These are phyloP conservation scores for Proterorhinus semilunaris DNA, from an alignment of 2,113 vertebrate species.

Conservation along the genomic window DNA sequence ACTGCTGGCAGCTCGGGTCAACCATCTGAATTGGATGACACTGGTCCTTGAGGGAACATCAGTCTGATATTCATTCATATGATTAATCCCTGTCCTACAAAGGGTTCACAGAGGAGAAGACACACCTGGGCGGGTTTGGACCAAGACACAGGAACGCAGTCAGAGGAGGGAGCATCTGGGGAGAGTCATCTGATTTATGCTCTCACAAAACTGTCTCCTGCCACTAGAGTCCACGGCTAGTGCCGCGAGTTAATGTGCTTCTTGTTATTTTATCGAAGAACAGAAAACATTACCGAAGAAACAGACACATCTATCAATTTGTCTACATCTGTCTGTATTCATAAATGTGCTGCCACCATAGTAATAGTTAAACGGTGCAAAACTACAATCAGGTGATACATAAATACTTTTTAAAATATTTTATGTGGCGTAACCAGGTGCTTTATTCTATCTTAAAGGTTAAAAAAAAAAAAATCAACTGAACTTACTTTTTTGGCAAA, in stretches of 20 bases:
- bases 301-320: not conserved
- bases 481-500: too few relatives aligned
- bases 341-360: too few relatives aligned
- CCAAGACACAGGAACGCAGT: not conserved
- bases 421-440: too few relatives aligned
- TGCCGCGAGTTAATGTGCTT: not conserved
- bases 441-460: too few relatives aligned
- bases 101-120: not conserved
- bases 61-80: not conserved
- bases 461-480: too few relatives aligned
- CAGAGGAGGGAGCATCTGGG: not conserved
- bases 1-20: not conserved
- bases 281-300: not conserved
- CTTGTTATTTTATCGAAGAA: not conserved
- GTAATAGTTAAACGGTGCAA: too few relatives aligned
- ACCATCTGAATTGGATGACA: not conserved
- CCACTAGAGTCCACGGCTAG: not conserved
- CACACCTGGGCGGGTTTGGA: constrained; percentile 9
- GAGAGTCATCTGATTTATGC: not conserved
- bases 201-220: not conserved
- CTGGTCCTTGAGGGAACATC: not conserved
- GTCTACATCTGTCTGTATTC: not conserved
- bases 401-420: too few relatives aligned
- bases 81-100: not conserved
- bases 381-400: too few relatives aligned